A percentile compares a stretch with the other conserved stretches of the same genome.
These are phyloP conservation scores for Morelia viridis DNA, from an alignment of 2,797 vertebrate species.

Conservation along the genomic window DNA sequence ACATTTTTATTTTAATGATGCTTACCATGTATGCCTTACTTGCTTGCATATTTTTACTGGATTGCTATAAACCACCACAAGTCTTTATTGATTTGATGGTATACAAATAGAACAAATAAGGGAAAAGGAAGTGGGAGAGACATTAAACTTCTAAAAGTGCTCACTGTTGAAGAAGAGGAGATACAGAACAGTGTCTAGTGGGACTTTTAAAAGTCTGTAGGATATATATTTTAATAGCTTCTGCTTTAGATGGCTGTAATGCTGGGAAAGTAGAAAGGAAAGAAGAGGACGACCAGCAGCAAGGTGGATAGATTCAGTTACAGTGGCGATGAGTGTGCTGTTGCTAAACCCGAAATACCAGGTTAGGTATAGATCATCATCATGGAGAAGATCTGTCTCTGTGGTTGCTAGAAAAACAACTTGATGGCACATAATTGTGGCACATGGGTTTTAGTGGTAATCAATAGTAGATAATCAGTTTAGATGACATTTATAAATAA, in stretches of 20 bases:
- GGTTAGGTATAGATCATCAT: background rate
- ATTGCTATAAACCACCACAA: background rate
- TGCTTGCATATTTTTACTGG: background rate
- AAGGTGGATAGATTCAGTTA: background rate
- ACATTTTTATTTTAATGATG: background rate
- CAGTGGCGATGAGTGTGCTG: background rate
- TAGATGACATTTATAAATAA: background rate
- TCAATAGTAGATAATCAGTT: background rate
- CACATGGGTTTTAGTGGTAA: background rate
- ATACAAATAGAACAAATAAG: background rate
- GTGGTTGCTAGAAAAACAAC: too few species aligned
- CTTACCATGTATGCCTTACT: background rate
- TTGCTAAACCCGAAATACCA: background rate
- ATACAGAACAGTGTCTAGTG: background rate
- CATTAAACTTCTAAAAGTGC: background rate
- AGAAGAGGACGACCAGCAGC: background rate
- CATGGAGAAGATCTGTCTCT: background rate
- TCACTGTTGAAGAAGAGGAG: background rate
- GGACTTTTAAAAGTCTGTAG: slow-evolving; percentile 5
- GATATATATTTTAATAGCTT: background rate
- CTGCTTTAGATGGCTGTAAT: background rate
- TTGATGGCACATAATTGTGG: background rate
- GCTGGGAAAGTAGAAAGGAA: background rate
- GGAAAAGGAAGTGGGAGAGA: background rate
- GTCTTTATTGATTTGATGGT: background rate